Evolutionary conservation across 1,140 invertebrate species (phyloP).

Genomic region (Triops cancriformis): DNA sequence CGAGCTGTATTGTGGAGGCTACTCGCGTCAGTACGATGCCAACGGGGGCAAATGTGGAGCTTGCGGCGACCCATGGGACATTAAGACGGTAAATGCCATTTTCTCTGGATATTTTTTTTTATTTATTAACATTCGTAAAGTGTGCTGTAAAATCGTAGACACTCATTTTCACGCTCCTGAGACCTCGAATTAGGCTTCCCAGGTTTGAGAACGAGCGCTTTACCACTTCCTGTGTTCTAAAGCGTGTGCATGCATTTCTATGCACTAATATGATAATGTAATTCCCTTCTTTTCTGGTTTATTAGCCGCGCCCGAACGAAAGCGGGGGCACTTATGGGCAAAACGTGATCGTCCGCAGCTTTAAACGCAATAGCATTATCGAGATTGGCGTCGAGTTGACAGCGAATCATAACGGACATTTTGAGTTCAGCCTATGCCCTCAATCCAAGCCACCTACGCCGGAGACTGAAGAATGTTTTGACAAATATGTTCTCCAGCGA

Average conservation of each 20-base stretch:
- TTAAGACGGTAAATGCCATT: constrained; percentile 39
- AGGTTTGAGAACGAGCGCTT: not conserved
- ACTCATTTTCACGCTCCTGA: not conserved
- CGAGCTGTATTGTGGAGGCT: constrained; percentile 80
- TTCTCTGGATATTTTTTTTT: not conserved
- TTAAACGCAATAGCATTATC: constrained; percentile 55
- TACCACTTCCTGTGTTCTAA: not conserved
- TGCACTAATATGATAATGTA: not conserved
- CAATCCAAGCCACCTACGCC: constrained; percentile 43
- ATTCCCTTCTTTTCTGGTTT: constrained; percentile 29
- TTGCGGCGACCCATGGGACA: constrained; percentile 72
- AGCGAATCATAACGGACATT: constrained; percentile 64
- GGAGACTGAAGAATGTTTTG: constrained; percentile 63
- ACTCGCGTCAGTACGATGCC: constrained; percentile 60
- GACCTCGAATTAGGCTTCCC: not conserved
- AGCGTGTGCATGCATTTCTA: not conserved
- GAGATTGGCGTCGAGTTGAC: constrained; percentile 58
- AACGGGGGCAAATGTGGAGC: constrained; percentile 75
- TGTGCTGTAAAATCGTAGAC: not conserved
- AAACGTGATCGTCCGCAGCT: constrained; percentile 67
- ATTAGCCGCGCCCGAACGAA: constrained; percentile 67
- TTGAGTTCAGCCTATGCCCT: constrained; percentile 77
- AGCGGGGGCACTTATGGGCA: constrained; percentile 71
- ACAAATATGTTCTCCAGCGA: constrained; percentile 56
- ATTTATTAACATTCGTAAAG: not conserved